Conservation (phyloP, 2,888 invertebrate species). For the Scaptodrosophila latifasciaeformis region DNA sequence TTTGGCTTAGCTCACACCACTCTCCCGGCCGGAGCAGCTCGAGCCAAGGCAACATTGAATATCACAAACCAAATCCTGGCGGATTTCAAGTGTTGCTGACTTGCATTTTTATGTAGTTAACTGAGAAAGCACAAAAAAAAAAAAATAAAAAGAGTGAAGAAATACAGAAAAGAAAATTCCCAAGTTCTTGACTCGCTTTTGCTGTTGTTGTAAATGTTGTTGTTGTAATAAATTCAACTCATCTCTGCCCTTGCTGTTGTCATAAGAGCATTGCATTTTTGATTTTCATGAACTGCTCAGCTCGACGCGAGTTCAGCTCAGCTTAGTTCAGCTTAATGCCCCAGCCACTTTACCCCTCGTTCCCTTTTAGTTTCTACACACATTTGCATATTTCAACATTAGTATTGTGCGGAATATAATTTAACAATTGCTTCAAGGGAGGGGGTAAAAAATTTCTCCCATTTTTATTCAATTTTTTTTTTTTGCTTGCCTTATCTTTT, state of each 20-base stretch:
- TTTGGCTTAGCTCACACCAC: too few relatives aligned
- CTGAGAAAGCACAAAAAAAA: too few relatives aligned
- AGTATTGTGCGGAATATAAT: too few relatives aligned
- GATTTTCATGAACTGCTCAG: slow-evolving; percentile 29
- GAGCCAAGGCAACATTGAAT: slow-evolving; percentile 53
- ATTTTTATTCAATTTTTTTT: slow-evolving; percentile 57
- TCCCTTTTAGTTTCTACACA: too few relatives aligned
- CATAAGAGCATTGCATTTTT: slow-evolving; percentile 19
- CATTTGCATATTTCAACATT: too few relatives aligned
- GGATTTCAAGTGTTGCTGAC: slow-evolving; percentile 56
- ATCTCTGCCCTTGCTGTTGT: not conserved
- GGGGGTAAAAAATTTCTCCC: too few relatives aligned
- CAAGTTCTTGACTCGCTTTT: not conserved
- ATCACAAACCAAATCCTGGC: slow-evolving; percentile 51
- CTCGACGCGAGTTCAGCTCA: too few relatives aligned
- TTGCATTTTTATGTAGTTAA: slow-evolving; percentile 53
- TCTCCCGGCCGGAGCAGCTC: slow-evolving; percentile 12
- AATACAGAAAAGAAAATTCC: slow-evolving; percentile 7
- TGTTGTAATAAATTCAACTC: too few relatives aligned
- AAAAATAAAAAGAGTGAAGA: not conserved
- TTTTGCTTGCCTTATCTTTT: not conserved
- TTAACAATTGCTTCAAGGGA: too few relatives aligned
- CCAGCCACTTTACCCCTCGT: too few relatives aligned
- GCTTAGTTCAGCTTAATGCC: slow-evolving; percentile 37
- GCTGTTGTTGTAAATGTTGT: not conserved